Evolutionary conservation across 1,140 invertebrate species (phyloP).

Genomic region (Pissodes strobi): DNA sequence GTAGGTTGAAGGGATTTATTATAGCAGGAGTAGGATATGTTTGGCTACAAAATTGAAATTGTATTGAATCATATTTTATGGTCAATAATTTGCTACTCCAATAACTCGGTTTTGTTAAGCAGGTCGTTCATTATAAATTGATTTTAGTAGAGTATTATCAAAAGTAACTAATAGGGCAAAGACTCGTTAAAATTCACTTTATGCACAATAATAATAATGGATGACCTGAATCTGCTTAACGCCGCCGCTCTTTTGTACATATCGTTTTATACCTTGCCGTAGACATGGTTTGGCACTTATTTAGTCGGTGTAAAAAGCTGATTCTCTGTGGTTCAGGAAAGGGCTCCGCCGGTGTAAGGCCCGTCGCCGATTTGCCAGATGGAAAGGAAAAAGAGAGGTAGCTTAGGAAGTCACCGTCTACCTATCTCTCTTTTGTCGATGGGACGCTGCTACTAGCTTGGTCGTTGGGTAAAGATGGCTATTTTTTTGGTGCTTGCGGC

Average conservation of each 20-base stretch:
- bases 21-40: not conserved
- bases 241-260: no score
- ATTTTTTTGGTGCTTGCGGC: constrained; percentile 3
- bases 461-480: constrained; percentile 11
- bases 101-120: no score
- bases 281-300: constrained; percentile 49
- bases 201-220: no score
- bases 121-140: no score
- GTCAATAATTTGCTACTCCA: no score
- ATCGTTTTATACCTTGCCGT: constrained; percentile 23
- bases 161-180: no score
- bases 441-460: constrained; percentile 14
- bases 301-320: constrained; percentile 51
- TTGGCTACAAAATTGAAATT: not conserved
- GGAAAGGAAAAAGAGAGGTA: constrained; percentile 49
- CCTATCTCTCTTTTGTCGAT: constrained; percentile 1
- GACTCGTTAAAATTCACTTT: no score
- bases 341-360: constrained; percentile 47
- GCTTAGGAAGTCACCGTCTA: constrained; percentile 6
- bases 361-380: constrained; percentile 37
- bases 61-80: no score
- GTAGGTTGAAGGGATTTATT: not conserved
- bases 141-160: no score
- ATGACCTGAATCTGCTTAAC: no score
- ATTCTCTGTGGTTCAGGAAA: constrained; percentile 53